Conservation (phyloP, 2,888 invertebrate species). For the Auanema sp. region DNA sequence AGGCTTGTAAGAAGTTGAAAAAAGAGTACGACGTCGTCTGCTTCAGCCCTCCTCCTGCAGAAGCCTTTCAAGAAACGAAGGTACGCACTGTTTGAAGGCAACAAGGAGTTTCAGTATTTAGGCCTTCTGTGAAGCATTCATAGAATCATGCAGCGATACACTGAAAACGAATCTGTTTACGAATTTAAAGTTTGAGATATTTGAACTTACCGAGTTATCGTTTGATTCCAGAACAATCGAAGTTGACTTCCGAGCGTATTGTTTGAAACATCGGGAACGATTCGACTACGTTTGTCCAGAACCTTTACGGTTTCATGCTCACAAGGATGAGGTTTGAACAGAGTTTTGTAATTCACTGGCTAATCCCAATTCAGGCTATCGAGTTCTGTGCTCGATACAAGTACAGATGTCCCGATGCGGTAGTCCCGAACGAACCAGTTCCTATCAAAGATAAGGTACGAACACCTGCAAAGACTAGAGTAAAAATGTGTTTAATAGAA, state of each 20-base stretch:
- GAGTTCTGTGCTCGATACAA: constrained; percentile 43
- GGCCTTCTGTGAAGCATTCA: constrained; percentile 42
- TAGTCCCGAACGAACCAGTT: constrained; percentile 32
- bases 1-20: constrained; percentile 22
- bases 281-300: constrained; percentile 44
- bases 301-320: constrained; percentile 38
- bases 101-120: constrained; percentile 5
- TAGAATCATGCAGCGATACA: constrained; percentile 32
- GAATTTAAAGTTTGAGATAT: constrained; percentile 26
- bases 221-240: constrained; percentile 8
- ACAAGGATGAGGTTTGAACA: constrained; percentile 31
- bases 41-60: constrained; percentile 35
- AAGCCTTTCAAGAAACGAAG: constrained; percentile 37
- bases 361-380: constrained; percentile 28
- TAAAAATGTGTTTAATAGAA: constrained; percentile 14
- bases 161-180: constrained; percentile 40
- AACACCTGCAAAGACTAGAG: background rate
- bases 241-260: constrained; percentile 33
- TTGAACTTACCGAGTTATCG: background rate
- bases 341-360: background rate
- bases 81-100: background rate
- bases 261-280: constrained; percentile 34
- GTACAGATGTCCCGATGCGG: constrained; percentile 34
- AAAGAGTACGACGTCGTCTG: constrained; percentile 42
- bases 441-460: constrained; percentile 28